phyloP scores from a whole-genome alignment of 2,888 invertebrate species.

The Parelbella ahira region DNA sequence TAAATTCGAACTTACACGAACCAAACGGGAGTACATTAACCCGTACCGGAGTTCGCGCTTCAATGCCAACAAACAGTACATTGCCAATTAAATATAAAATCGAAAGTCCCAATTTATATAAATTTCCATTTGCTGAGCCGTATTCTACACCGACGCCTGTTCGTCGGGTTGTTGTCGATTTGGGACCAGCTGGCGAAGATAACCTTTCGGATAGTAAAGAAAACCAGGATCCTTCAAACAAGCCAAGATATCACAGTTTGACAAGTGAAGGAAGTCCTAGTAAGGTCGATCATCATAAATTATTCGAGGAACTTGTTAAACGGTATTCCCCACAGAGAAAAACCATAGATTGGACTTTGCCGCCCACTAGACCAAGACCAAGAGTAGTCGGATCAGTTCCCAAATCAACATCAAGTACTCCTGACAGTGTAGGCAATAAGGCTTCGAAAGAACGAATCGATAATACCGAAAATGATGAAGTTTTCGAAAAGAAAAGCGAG shows the following conservation, averaged over 20 bases:
- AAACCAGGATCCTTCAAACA: constrained; percentile 52
- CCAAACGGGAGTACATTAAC: constrained; percentile 54
- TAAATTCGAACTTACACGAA: constrained; percentile 69
- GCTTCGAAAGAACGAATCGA: constrained; percentile 37
- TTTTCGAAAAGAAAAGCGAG: constrained; percentile 52
- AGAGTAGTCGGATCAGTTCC: constrained; percentile 68
- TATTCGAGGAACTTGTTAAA: constrained; percentile 69
- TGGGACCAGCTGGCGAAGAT: constrained; percentile 50
- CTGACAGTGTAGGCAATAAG: constrained; percentile 52
- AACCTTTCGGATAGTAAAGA: constrained; percentile 48
- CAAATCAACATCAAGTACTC: constrained; percentile 59
- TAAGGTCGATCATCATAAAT: constrained; percentile 65
- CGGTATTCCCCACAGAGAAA: constrained; percentile 73
- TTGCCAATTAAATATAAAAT: constrained; percentile 63
- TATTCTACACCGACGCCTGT: constrained; percentile 69
- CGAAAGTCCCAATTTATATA: constrained; percentile 70
- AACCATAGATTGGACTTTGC: constrained; percentile 68
- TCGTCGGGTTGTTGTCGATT: constrained; percentile 55
- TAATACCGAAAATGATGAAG: constrained; percentile 57
- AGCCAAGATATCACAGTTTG: constrained; percentile 51
- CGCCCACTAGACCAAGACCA: constrained; percentile 68
- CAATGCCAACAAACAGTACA: constrained; percentile 56
- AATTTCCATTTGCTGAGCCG: constrained; percentile 76
- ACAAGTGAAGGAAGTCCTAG: constrained; percentile 47
- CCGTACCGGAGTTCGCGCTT: constrained; percentile 61